phyloP scores from a whole-genome alignment of 2,888 invertebrate genomes.

The Lepeophtheirus nordmannii region DNA sequence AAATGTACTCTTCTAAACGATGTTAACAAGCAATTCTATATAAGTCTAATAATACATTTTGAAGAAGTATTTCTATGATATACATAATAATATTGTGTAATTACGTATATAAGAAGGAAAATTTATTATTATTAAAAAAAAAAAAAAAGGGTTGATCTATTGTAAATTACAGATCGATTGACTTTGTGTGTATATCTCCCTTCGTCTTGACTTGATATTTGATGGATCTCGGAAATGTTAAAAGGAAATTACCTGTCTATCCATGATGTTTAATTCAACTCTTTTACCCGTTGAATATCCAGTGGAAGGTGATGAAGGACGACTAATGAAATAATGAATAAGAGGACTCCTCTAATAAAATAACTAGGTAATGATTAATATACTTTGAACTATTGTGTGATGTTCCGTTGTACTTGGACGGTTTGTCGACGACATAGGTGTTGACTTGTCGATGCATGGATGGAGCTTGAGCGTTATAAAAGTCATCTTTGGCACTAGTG shows the following conservation, averaged over 20 bases:
- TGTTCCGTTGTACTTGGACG: neutral
- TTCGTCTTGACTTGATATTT: no score
- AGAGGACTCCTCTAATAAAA: neutral
- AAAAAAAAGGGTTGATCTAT: no score
- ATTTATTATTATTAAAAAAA: no score
- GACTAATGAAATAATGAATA: neutral
- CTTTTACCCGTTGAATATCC: slow-evolving; percentile 6
- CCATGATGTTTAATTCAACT: neutral
- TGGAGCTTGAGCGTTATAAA: neutral
- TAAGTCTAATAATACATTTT: no score
- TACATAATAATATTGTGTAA: no score
- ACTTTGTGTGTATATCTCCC: no score
- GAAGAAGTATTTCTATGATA: no score
- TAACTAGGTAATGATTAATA: neutral
- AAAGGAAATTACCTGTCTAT: neutral
- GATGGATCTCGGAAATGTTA: no score
- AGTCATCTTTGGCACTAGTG: neutral
- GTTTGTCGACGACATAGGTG: neutral
- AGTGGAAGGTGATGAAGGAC: slow-evolving; percentile 1
- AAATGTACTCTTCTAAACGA: no score
- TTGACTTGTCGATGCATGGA: neutral
- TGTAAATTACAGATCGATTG: no score
- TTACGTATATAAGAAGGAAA: no score
- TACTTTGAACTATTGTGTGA: neutral
- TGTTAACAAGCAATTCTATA: no score